Base-by-base conservation (phyloP, 2,113 vertebrate genomes). In the Charadrius vociferus region DNA sequence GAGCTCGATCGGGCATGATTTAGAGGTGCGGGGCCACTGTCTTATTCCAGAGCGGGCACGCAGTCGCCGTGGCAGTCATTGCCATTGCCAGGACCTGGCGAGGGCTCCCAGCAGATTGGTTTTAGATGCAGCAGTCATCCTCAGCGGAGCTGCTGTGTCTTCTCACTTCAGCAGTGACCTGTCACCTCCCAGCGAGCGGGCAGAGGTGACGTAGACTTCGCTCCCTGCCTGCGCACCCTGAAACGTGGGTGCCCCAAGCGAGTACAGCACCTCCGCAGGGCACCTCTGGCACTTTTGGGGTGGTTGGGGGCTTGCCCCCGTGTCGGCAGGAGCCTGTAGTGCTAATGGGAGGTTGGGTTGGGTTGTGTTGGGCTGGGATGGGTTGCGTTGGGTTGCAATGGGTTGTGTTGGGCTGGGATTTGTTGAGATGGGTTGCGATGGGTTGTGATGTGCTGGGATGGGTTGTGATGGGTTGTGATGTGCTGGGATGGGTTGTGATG, bases 301-400 rank as follows among this genome's bases (percentile, higher is more conserved):
- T 0, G 1, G 47, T 5, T 1, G 10, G 56, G 37, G 32, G 36
- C 55, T 32, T 32, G 27, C 34, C 22, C 34, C 22, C 7, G 5
- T 17, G 37, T n/a, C 6, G 22, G 22, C 22, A 21, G 74, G 37
- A 50, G 39, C 75, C n/a, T 15, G 17, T 14, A 14, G 53, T 2
- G 39, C 27, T 39, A 12, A 34, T 21, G 29, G 37, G 34, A 10
- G 55, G 30, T 30, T 19, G 63, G 52, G 41, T n/a, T 58, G 32
- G 20, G 10, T 7, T 36, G 49, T 5, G 15, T 16, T 43, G 43
- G 43, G 43, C 16, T 43, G 43, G 43, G 43, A 43, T 18, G 45
- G 45, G 45, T 23, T 23, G 47, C 6, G 47, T 12, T 22, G 47
- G 47, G 47, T 49, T 49, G 47, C 45, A 7, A 10, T 47, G 45